A percentile compares a stretch with the other conserved stretches of the same genome.
Evolutionary conservation across 2,113 vertebrate genomes (phyloP).

Genomic region (Eleginops maclovinus): DNA sequence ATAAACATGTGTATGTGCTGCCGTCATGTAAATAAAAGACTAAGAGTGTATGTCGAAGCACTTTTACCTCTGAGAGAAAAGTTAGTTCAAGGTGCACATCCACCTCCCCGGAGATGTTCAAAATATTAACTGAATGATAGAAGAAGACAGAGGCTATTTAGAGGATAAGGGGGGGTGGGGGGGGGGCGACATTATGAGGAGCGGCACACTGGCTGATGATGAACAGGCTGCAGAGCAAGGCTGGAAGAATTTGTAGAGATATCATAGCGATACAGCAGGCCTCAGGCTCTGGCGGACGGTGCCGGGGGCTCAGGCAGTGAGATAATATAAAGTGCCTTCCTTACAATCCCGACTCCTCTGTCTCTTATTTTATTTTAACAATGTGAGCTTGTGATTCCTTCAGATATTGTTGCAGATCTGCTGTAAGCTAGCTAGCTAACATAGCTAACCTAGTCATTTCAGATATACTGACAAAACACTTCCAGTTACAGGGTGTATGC

Average conservation of each 20-base stretch:
- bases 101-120: constrained; percentile 41
- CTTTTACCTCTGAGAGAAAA: constrained; percentile 45
- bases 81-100: constrained; percentile 52
- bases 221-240: constrained; percentile 57
- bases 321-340: constrained; percentile 63
- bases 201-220: constrained; percentile 54
- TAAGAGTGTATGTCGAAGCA: constrained; percentile 14
- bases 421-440: too few species aligned
- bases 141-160: constrained; percentile 53
- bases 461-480: too few species aligned
- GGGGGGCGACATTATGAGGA: constrained; percentile 55
- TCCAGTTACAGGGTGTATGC: too few species aligned
- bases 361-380: background rate
- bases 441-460: too few species aligned
- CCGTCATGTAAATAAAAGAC: background rate
- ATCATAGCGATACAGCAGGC: constrained; percentile 49
- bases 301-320: constrained; percentile 45
- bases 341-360: constrained; percentile 32
- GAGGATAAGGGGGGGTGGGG: constrained; percentile 21
- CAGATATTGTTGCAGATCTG: too few species aligned
- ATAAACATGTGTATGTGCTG: background rate
- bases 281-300: constrained; percentile 3
- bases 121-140: constrained; percentile 57
- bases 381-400: too few species aligned
- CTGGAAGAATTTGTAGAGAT: constrained; percentile 58